A percentile compares a stretch with the other conserved stretches of the same genome.
Evolutionary conservation across 1,140 invertebrate genomes (phyloP).

Genomic region (Caenorhabditis briggsae): DNA sequence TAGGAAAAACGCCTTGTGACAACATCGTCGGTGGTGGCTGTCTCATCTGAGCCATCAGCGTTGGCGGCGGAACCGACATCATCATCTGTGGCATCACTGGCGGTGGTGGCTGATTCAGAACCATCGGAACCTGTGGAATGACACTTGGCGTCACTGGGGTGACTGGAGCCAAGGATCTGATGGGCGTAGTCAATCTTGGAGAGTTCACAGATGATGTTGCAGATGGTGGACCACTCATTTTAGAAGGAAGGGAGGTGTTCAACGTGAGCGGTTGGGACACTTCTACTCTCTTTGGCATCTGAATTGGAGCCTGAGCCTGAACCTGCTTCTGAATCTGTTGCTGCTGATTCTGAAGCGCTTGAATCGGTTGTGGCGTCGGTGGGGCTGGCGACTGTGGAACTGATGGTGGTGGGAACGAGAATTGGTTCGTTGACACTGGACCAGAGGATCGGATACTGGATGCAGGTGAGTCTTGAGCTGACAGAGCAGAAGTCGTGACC

Average conservation of each 20-base stretch:
- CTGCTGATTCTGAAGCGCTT: conserved; percentile 16
- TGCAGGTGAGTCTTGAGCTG: background rate
- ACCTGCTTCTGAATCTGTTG: conserved; percentile 25
- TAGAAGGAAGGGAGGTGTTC: background rate
- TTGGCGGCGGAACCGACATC: background rate
- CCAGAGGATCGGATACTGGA: too few relatives aligned
- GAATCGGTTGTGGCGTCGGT: background rate
- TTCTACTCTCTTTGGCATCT: background rate
- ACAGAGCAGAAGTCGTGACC: too few relatives aligned
- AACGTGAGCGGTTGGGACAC: conserved; percentile 2
- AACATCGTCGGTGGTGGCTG: conserved; percentile 7
- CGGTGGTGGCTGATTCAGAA: background rate
- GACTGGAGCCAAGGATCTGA: background rate
- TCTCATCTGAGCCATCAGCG: conserved; percentile 23
- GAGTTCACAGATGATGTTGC: background rate
- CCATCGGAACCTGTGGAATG: background rate
- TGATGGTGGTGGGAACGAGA: conserved; percentile 35
- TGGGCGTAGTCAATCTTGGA: conserved; percentile 1
- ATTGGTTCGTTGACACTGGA: background rate
- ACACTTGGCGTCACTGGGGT: background rate
- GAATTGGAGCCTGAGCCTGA: background rate
- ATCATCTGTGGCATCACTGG: background rate
- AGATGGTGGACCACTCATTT: background rate
- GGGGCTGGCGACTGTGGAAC: background rate
- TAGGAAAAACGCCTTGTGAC: background rate